Evolutionary conservation across 2,797 vertebrate genomes (phyloP).

Genomic region (Taeniopygia guttata): DNA sequence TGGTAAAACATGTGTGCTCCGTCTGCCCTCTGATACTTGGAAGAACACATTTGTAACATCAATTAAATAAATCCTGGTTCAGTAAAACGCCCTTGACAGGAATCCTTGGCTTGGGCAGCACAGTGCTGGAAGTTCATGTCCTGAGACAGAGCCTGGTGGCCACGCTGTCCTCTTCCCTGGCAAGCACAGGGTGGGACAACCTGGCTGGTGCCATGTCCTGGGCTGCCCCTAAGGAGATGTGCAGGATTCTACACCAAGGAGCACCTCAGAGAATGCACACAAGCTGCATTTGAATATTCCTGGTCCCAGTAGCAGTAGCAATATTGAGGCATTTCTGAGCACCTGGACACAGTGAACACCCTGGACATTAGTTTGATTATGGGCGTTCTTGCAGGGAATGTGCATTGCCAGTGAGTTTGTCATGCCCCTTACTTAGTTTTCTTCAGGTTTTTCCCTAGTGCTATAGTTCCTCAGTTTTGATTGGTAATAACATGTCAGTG

Average conservation of each 20-base stretch:
- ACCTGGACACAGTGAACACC: rapidly evolving
- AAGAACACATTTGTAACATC: neutral
- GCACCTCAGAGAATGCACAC: neutral
- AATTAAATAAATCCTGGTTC: neutral
- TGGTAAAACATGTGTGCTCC: neutral
- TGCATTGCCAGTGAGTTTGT: neutral
- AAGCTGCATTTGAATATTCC: neutral
- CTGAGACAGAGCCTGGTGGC: neutral
- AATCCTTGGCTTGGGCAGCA: neutral
- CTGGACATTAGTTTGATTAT: rapidly evolving
- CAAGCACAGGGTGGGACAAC: neutral
- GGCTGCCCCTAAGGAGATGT: neutral
- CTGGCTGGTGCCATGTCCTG: neutral
- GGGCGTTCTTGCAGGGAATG: neutral
- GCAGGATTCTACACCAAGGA: neutral
- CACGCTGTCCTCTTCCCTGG: neutral
- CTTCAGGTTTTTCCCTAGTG: neutral
- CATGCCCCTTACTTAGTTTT: neutral
- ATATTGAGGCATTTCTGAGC: rapidly evolving
- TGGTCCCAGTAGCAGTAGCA: neutral
- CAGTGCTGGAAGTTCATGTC: neutral
- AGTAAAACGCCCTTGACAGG: neutral
- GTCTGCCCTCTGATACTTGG: neutral
- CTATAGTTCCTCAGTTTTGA: neutral
- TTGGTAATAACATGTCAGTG: neutral